These are phyloP conservation scores for Valencia hispanica DNA, from an alignment of 2,797 vertebrate species.

Conservation along the genomic window DNA sequence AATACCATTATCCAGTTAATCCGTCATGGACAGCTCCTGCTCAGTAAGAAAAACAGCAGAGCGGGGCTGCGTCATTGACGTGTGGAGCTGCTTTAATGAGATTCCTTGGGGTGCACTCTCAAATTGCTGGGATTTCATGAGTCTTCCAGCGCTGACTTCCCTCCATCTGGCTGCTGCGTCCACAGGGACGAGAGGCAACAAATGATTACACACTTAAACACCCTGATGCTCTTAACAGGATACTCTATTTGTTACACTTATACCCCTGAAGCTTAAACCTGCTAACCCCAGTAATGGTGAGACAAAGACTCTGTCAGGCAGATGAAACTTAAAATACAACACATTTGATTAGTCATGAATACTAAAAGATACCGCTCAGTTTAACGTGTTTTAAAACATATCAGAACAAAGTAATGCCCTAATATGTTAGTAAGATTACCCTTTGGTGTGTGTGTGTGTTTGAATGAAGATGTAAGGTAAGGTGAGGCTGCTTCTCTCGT, in stretches of 20 bases:
- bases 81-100: constrained; percentile 71
- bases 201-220: constrained; percentile 77
- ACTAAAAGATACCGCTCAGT: neutral
- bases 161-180: constrained; percentile 49
- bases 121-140: constrained; percentile 70
- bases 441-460: no score
- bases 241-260: constrained; percentile 65
- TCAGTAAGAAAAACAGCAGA: constrained; percentile 60
- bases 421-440: neutral
- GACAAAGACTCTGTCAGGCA: constrained; percentile 7
- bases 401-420: neutral
- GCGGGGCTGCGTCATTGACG: constrained; percentile 65
- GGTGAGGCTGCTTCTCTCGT: no score
- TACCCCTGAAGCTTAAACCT: constrained; percentile 3
- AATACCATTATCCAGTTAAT: constrained; percentile 80
- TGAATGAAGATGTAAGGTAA: no score
- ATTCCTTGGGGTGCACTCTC: constrained; percentile 68
- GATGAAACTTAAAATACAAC: neutral
- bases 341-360: neutral
- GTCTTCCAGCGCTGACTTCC: constrained; percentile 62
- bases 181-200: constrained; percentile 60
- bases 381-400: neutral
- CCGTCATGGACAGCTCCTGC: constrained; percentile 58
- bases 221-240: constrained; percentile 54
- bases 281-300: neutral